A percentile compares a stretch with the other conserved stretches of the same genome.
These are phyloP conservation scores for Globicephala melas DNA, from an alignment of 2,113 vertebrate genomes.

Conservation along the genomic window DNA sequence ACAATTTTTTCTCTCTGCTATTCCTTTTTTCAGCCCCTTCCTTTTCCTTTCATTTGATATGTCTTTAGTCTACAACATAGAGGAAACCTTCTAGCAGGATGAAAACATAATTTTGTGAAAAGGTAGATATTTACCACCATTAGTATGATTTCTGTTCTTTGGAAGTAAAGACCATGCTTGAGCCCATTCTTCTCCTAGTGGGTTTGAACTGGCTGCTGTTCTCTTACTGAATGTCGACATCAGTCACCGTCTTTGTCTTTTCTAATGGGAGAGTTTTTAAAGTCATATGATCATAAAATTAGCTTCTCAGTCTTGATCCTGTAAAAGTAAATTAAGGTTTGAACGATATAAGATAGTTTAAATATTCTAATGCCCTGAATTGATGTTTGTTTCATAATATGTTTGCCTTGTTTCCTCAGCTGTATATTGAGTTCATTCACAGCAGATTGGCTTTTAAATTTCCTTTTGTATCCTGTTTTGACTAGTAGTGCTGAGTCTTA, in stretches of 20 bases:
- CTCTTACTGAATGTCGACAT: not conserved
- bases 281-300: not conserved
- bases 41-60: not conserved
- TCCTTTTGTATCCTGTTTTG: not conserved
- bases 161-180: not conserved
- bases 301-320: not conserved
- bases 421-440: not conserved
- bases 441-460: not conserved
- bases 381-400: not conserved
- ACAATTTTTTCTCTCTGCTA: not conserved
- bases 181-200: not conserved
- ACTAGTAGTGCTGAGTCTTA: not conserved
- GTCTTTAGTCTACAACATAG: not conserved
- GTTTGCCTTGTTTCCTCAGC: not conserved
- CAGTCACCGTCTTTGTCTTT: not conserved
- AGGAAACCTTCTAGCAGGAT: not conserved
- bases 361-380: not conserved
- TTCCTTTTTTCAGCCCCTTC: not conserved
- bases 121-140: not conserved
- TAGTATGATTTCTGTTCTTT: not conserved
- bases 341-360: not conserved
- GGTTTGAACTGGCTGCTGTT: not conserved
- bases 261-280: not conserved
- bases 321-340: not conserved
- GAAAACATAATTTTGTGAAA: not conserved